Evolutionary conservation across 2,113 vertebrate species (phyloP).

Genomic region (Callithrix jacchus): DNA sequence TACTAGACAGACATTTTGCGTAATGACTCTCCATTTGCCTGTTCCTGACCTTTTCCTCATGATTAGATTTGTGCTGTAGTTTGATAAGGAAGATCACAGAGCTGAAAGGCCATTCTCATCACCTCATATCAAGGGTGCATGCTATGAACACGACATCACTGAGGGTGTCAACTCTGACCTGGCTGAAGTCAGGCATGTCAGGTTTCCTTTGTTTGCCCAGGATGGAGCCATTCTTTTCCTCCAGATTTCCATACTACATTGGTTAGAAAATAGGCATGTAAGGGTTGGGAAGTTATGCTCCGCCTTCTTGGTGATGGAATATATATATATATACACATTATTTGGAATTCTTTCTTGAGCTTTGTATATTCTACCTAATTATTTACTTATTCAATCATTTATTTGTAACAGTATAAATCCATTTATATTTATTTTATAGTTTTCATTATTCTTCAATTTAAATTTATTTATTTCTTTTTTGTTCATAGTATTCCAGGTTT

Average conservation of each 20-base stretch:
- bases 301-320: neutral
- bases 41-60: neutral
- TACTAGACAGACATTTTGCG: neutral
- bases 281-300: neutral
- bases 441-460: neutral
- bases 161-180: neutral
- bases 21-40: neutral
- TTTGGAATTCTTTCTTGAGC: neutral
- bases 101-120: neutral
- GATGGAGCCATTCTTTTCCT: neutral
- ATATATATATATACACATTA: neutral
- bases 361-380: neutral
- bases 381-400: neutral
- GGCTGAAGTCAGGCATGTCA: neutral
- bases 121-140: neutral
- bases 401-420: neutral
- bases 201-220: neutral
- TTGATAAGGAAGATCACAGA: neutral
- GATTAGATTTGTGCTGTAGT: neutral
- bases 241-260: neutral
- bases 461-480: neutral
- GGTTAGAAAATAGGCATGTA: neutral
- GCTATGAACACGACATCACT: neutral
- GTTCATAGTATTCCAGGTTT: neutral
- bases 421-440: neutral